These are phyloP conservation scores for Glaucopsyche alexis DNA, from an alignment of 2,888 invertebrate genomes.

Conservation along the genomic window DNA sequence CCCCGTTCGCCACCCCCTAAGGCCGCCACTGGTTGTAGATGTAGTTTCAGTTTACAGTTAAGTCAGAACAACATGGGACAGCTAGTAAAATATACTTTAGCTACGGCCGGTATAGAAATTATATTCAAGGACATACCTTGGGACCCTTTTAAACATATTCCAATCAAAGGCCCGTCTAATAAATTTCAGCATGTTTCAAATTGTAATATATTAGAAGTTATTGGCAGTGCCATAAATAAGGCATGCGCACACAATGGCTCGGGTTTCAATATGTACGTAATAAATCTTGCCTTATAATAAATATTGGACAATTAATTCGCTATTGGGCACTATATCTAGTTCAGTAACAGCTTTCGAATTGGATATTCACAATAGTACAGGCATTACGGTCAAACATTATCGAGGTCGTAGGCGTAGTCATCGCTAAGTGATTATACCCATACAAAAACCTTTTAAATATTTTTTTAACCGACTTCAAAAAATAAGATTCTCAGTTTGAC, in stretches of 20 bases:
- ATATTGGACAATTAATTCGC: conserved; percentile 16
- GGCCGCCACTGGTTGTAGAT: no score
- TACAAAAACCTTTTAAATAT: no score
- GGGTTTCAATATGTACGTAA: conserved; percentile 20
- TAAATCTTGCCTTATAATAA: conserved; percentile 18
- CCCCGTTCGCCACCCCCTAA: no score
- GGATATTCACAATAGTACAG: neutral
- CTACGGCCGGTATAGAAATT: no score
- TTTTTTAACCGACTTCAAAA: no score
- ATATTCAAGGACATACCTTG: neutral
- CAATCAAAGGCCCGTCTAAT: conserved; percentile 12
- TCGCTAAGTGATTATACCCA: no score
- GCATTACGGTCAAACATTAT: neutral
- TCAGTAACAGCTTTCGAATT: conserved; percentile 1
- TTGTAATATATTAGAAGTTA: conserved; percentile 21
- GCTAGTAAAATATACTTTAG: no score
- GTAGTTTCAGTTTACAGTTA: no score
- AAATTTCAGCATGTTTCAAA: conserved; percentile 18
- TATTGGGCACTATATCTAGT: conserved; percentile 15
- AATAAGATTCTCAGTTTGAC: no score
- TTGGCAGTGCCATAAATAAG: conserved; percentile 25
- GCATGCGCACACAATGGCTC: neutral
- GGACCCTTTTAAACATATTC: conserved; percentile 5
- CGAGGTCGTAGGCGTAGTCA: no score
- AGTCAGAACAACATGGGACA: no score